phyloP scores from a whole-genome alignment of 2,113 vertebrate genomes.

The Syngnathus floridae region DNA sequence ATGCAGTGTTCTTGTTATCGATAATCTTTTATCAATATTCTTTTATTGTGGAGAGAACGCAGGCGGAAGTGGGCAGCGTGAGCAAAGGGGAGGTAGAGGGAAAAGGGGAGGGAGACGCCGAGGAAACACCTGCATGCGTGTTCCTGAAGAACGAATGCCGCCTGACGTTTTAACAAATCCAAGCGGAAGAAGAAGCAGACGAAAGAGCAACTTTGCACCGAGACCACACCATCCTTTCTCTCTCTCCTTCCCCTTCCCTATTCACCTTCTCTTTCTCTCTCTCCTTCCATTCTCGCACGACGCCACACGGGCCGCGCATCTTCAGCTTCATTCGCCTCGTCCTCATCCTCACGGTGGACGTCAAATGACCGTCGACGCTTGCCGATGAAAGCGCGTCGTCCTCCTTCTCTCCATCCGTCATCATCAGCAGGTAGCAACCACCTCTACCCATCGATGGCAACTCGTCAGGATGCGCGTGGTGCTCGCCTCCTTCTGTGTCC shows the following conservation, averaged over 20 bases:
- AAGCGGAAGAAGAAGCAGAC: neutral
- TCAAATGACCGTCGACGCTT: neutral
- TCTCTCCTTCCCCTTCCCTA: neutral
- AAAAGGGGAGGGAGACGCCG: neutral
- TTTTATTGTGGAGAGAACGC: constrained; percentile 3
- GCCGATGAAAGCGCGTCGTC: neutral
- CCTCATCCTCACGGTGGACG: neutral
- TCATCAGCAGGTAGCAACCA: neutral
- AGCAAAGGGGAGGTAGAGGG: neutral
- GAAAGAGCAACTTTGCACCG: neutral
- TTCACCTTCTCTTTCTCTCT: neutral
- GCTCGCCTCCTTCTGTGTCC: neutral
- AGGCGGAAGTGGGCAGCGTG: neutral
- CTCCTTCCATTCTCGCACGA: neutral
- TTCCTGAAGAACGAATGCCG: too few species aligned
- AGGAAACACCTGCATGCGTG: neutral
- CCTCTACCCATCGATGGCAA: neutral
- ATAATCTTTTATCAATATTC: too few species aligned
- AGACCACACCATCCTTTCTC: too few species aligned
- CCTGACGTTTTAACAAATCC: neutral
- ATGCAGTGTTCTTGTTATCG: too few species aligned
- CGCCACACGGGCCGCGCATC: neutral
- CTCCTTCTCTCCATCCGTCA: neutral
- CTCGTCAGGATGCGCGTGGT: neutral
- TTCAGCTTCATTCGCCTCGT: neutral